Evolutionary conservation across 2,797 vertebrate genomes (phyloP).

Genomic region (Hoplostethus atlanticus): DNA sequence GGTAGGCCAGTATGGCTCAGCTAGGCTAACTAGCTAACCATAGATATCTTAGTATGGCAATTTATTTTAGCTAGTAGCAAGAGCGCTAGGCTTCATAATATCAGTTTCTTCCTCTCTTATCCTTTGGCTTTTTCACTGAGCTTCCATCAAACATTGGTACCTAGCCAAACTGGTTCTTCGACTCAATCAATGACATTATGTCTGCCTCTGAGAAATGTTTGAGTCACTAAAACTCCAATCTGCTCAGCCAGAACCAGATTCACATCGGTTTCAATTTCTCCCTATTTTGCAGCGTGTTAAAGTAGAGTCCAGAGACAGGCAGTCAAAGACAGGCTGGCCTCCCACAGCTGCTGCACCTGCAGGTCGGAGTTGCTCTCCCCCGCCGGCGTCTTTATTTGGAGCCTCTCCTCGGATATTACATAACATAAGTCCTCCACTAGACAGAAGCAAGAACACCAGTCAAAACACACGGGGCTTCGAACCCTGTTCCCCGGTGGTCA

Average conservation of each 20-base stretch:
- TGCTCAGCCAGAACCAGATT: neutral
- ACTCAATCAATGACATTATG: too few species aligned
- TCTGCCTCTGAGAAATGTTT: too few species aligned
- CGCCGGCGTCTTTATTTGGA: slow-evolving; percentile 24
- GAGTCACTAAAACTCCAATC: neutral
- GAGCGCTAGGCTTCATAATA: too few species aligned
- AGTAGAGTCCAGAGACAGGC: neutral
- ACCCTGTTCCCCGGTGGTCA: neutral
- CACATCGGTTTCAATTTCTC: too few species aligned
- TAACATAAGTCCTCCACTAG: slow-evolving; percentile 44
- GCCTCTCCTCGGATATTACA: slow-evolving; percentile 42
- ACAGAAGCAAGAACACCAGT: slow-evolving; percentile 27
- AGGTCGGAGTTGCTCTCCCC: slow-evolving; percentile 48
- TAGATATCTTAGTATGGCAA: too few species aligned
- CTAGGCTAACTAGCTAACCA: too few species aligned
- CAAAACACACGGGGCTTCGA: slow-evolving; percentile 39
- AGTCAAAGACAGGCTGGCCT: slow-evolving; percentile 25
- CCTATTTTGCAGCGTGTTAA: slow-evolving; percentile 9
- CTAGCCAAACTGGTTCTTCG: too few species aligned
- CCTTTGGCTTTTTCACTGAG: too few species aligned
- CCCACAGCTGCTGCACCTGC: slow-evolving; percentile 60
- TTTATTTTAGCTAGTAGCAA: too few species aligned
- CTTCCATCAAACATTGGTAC: too few species aligned
- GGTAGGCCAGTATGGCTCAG: too few species aligned
- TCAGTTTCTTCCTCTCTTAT: too few species aligned